Evolutionary conservation across 1,140 invertebrate genomes (phyloP).

Genomic region (Apis cerana): DNA sequence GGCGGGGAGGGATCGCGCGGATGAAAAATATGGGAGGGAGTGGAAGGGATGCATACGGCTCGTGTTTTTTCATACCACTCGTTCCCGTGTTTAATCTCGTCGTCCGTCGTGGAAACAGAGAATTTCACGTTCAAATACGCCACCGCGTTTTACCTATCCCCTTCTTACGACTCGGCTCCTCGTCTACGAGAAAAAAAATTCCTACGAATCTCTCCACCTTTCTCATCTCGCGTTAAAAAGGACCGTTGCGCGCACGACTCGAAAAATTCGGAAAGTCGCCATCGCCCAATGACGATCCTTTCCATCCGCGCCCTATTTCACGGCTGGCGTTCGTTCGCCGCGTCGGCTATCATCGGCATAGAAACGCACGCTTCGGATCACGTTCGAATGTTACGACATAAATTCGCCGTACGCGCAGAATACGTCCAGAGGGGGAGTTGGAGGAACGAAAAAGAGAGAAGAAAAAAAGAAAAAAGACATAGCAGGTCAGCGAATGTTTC

Average conservation of each 20-base stretch:
- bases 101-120: neutral
- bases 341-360: constrained; percentile 26
- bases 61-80: neutral
- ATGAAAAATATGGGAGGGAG: neutral
- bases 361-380: constrained; percentile 40
- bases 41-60: neutral
- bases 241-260: no score
- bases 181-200: neutral
- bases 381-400: constrained; percentile 55
- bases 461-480: constrained; percentile 5
- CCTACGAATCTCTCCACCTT: no score
- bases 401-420: constrained; percentile 43
- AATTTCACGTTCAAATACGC: neutral
- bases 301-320: neutral
- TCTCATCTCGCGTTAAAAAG: no score
- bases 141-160: neutral
- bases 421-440: neutral
- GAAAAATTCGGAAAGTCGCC: no score
- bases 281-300: no score
- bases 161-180: neutral
- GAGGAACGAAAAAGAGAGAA: neutral
- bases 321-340: constrained; percentile 25
- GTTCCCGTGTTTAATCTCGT: constrained; percentile 12
- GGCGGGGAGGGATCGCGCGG: neutral
- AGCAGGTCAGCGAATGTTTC: constrained; percentile 60